Conservation (phyloP, 2,113 vertebrate genomes). For the Atrichornis clamosus region DNA sequence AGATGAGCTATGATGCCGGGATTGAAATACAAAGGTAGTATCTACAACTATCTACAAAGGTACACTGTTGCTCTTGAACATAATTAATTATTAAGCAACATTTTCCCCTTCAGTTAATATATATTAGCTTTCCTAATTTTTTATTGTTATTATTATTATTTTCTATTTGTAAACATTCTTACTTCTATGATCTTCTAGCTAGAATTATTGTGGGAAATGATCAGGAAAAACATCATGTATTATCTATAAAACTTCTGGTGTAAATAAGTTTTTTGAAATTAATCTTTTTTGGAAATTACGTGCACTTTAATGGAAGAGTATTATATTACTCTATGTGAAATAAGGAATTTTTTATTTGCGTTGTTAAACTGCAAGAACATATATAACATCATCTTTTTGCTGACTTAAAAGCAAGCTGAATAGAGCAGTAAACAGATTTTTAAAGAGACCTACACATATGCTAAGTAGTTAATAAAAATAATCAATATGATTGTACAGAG, state of each 20-base stretch:
- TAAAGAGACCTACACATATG: neutral
- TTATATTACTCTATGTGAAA: neutral
- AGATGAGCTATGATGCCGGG: neutral
- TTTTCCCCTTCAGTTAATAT: neutral
- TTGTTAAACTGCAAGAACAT: neutral
- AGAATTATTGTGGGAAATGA: neutral
- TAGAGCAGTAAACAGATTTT: neutral
- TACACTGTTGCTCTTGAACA: neutral
- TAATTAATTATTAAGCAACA: neutral
- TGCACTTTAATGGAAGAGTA: neutral
- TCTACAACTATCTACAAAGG: neutral
- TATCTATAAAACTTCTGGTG: neutral
- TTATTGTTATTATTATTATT: neutral
- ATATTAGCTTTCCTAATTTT: neutral
- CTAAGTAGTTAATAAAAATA: neutral
- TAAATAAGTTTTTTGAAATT: neutral
- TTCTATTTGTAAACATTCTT: neutral
- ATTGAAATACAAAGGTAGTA: neutral
- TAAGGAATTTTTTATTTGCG: neutral
- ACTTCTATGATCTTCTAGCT: neutral
- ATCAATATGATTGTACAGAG: neutral
- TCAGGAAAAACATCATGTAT: neutral
- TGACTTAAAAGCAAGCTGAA: neutral
- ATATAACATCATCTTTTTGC: neutral
- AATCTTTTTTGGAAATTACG: neutral